Percentiles rank a stretch among this genome's conserved stretches.
These are phyloP conservation scores for Scytalopus superciliaris DNA, from an alignment of 2,113 vertebrate genomes.

Conservation along the genomic window DNA sequence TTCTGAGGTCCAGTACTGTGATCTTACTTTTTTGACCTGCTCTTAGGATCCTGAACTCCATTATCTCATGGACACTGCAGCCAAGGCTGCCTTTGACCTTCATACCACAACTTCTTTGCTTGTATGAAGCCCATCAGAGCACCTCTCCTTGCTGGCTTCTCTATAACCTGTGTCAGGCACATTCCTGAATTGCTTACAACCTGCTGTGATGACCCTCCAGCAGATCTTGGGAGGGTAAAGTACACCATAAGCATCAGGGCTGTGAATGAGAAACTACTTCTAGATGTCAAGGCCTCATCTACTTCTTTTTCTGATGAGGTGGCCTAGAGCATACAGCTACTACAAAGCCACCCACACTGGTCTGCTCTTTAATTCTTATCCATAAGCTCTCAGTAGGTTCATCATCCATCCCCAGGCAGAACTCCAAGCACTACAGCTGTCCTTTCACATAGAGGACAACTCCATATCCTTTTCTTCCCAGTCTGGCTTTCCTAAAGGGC, in stretches of 20 bases:
- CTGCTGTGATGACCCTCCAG: background rate
- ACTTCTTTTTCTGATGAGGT: background rate
- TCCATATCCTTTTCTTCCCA: background rate
- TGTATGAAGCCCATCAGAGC: background rate
- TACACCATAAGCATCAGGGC: background rate
- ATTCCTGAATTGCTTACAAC: background rate
- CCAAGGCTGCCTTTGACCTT: background rate
- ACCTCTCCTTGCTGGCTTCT: background rate
- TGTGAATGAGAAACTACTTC: background rate
- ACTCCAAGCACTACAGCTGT: background rate
- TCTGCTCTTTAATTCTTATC: background rate
- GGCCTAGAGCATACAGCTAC: background rate
- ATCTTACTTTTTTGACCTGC: background rate
- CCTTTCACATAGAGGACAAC: background rate
- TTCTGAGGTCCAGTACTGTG: background rate
- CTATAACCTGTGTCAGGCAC: background rate
- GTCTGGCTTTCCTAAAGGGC: background rate
- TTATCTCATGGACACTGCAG: background rate
- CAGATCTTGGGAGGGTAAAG: background rate
- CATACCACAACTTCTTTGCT: background rate
- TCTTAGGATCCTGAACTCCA: background rate
- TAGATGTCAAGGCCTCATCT: background rate
- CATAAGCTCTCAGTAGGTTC: background rate
- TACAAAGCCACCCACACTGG: background rate
- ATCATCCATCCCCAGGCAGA: background rate